Evolutionary conservation across 2,797 vertebrate genomes (phyloP).

Genomic region (Protonibea diacanthus): DNA sequence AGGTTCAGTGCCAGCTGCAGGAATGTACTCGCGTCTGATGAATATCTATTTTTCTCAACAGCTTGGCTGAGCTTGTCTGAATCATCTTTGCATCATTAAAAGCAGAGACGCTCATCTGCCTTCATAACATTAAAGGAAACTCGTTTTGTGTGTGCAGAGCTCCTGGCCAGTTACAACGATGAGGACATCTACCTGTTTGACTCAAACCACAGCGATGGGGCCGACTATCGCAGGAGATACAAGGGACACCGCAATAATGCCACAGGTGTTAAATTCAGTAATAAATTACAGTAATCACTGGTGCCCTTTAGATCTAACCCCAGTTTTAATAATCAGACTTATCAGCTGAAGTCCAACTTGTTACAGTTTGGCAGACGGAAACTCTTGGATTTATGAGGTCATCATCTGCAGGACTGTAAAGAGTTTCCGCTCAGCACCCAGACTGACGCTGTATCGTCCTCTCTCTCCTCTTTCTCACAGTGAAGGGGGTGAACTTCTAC

Average conservation of each 20-base stretch:
- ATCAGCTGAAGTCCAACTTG: not conserved
- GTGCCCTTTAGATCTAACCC: not conserved
- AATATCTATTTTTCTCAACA: not conserved
- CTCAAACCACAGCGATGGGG: constrained; percentile 94
- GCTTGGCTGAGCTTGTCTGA: not conserved
- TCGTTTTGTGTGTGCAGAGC: constrained; percentile 82
- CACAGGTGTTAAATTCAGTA: constrained; percentile 84
- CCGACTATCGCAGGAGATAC: constrained; percentile 91
- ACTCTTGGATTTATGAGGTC: not conserved
- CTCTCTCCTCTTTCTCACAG: constrained; percentile 72
- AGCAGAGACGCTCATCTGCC: not conserved
- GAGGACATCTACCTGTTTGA: constrained; percentile 98
- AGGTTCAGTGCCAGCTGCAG: not conserved
- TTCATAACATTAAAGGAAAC: constrained; percentile 4
- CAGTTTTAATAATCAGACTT: not conserved
- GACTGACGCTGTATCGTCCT: not conserved
- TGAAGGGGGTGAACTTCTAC: constrained; percentile 98
- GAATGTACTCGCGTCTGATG: not conserved
- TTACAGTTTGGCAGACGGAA: not conserved
- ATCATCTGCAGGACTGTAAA: not conserved
- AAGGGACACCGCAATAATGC: constrained; percentile 98
- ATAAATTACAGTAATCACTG: not conserved
- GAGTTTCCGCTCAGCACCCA: not conserved
- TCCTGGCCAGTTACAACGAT: constrained; percentile 96
- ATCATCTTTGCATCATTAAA: not conserved